phyloP scores from a whole-genome alignment of 2,113 vertebrate species.

The Circaetus gallicus region DNA sequence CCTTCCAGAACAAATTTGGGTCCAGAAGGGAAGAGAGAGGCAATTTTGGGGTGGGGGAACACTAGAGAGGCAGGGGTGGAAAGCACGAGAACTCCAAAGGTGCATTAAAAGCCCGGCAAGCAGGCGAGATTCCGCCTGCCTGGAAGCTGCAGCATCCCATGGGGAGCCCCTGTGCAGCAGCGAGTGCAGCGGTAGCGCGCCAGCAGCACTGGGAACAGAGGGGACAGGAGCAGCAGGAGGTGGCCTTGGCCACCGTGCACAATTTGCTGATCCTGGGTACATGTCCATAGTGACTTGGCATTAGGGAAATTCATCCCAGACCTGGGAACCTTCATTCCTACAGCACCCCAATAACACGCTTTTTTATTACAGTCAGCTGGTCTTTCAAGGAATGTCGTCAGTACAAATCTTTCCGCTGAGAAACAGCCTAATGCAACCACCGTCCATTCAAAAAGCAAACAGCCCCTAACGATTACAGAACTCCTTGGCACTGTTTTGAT shows the following conservation, averaged over 20 bases:
- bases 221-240: too few relatives aligned
- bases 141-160: background rate
- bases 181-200: background rate
- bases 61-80: background rate
- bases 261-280: background rate
- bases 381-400: fast-evolving
- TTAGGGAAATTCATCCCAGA: background rate
- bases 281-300: background rate
- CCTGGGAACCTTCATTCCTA: background rate
- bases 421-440: background rate
- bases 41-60: too few relatives aligned
- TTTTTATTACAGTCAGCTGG: too few relatives aligned
- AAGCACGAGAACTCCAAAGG: fast-evolving
- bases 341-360: background rate
- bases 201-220: background rate
- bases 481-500: fast-evolving
- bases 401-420: background rate
- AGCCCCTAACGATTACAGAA: background rate
- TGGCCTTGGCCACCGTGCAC: background rate
- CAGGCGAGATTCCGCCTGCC: fast-evolving
- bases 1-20: background rate
- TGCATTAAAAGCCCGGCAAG: background rate
- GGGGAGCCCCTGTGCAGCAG: too few relatives aligned
- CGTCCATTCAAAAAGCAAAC: too few relatives aligned
- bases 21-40: background rate